Percentiles rank a stretch among this genome's conserved stretches.
Conservation (phyloP, 2,797 vertebrate species). For the Galagoides demidoff region DNA sequence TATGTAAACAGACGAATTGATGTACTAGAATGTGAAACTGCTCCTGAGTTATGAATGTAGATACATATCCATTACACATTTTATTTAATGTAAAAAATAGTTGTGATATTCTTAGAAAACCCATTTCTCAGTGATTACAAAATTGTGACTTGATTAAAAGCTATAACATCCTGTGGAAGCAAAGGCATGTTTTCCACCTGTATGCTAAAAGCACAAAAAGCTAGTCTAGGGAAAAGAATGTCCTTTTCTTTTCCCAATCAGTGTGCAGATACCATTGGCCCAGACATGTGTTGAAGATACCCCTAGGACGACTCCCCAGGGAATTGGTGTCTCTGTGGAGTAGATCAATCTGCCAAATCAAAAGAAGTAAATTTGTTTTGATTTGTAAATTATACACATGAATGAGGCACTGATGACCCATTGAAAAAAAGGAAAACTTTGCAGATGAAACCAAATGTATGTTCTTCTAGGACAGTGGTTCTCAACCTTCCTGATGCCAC, state of each 20-base stretch:
- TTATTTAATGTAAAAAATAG: slow-evolving; percentile 44
- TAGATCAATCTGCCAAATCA: neutral
- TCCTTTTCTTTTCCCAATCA: neutral
- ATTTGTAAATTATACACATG: slow-evolving; percentile 7
- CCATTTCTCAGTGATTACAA: slow-evolving; percentile 25
- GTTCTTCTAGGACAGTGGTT: neutral
- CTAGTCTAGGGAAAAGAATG: neutral
- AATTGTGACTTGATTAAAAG: slow-evolving; percentile 39
- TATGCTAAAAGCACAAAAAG: slow-evolving; percentile 52
- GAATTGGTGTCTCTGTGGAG: neutral
- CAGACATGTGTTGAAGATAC: neutral
- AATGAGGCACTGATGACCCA: neutral
- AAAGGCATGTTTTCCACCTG: neutral
- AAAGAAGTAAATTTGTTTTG: slow-evolving; percentile 47
- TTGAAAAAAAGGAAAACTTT: slow-evolving; percentile 12
- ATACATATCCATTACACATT: neutral
- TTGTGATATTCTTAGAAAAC: slow-evolving; percentile 53
- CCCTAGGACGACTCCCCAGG: neutral
- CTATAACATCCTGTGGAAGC: neutral
- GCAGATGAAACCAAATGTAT: neutral
- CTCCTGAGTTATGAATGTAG: neutral
- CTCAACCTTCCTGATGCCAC: no score
- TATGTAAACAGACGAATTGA: slow-evolving; percentile 20
- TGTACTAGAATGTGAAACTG: neutral
- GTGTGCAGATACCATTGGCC: neutral